Evolutionary conservation across 2,888 invertebrate species (phyloP).

Genomic region (Oscheius onirici): DNA sequence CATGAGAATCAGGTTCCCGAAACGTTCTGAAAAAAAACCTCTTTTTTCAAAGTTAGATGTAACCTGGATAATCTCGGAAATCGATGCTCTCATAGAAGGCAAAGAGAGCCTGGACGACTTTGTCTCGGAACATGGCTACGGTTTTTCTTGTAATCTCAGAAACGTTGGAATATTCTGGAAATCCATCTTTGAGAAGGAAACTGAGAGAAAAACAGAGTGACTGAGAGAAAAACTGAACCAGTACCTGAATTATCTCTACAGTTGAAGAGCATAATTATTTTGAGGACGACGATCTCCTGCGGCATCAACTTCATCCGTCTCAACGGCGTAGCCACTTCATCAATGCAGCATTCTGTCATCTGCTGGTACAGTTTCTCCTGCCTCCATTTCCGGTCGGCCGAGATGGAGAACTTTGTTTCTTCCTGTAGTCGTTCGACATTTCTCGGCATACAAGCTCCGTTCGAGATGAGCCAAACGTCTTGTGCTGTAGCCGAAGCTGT

Average conservation of each 20-base stretch:
- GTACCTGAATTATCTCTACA: slow-evolving; percentile 51
- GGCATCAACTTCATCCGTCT: slow-evolving; percentile 57
- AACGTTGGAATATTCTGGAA: slow-evolving; percentile 55
- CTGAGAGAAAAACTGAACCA: background rate
- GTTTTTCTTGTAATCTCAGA: slow-evolving; percentile 51
- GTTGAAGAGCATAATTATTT: slow-evolving; percentile 66
- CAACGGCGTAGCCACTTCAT: slow-evolving; percentile 66
- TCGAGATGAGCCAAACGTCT: slow-evolving; percentile 69
- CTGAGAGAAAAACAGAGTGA: background rate
- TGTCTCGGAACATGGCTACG: slow-evolving; percentile 52
- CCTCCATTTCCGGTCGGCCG: slow-evolving; percentile 67
- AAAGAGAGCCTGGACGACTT: slow-evolving; percentile 62
- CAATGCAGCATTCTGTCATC: slow-evolving; percentile 67
- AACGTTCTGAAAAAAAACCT: slow-evolving; percentile 47
- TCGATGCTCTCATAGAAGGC: slow-evolving; percentile 58
- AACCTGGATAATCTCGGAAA: slow-evolving; percentile 39
- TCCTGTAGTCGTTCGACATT: slow-evolving; percentile 60
- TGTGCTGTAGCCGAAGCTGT: slow-evolving; percentile 60
- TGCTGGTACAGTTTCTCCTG: slow-evolving; percentile 70
- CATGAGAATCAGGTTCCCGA: slow-evolving; percentile 64
- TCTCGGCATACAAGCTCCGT: slow-evolving; percentile 68
- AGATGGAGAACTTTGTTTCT: slow-evolving; percentile 52
- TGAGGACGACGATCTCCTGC: slow-evolving; percentile 66
- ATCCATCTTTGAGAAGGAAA: no score
- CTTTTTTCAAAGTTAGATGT: background rate